Base-by-base conservation (phyloP, 2,888 invertebrate species). In the Augochlorella aurata region DNA sequence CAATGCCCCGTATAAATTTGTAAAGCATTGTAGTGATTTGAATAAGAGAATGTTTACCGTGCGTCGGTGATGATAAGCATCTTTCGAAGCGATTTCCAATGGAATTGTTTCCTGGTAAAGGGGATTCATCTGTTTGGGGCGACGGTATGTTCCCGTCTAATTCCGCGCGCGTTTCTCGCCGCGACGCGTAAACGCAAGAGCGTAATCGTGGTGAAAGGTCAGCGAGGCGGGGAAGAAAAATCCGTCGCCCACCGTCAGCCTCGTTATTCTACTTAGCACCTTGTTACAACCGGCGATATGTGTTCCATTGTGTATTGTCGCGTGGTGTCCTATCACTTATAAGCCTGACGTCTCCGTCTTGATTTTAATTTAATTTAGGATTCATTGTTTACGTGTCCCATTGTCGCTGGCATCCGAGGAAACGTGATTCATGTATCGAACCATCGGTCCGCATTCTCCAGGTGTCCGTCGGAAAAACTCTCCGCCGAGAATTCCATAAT, bases 151-250 rank as follows among this genome's bases (percentile, higher is more conserved):
- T 44, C 65, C 78, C 70, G 77, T 82, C 80, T 75, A 84, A 79
- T 86, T 74, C 85, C 79, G 54, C 63, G 74, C 69, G 52, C 74
- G 77, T 73, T 85, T 79, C 79, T 72, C 68, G 65, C 49, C 38
- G 74, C 78, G 71, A 78, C 80, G 88, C 77, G 82, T 83, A 83
- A 87, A 87, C 82, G 88, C 79, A 70, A 83, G 16, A 50, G 86
- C 88, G 88, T 87, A 87, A 89, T 88, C 89, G 79, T 83, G 88
- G 88, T 84, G 87, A 91, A 91, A 90, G 90, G 90, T 91, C 90
- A 90, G 84, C 85, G 52, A 72, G 82, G 78, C 76, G 83, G 79
- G 71, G 82, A 86, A 87, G 85, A 90, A 91, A 89, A 89, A 82
- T 86, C 72, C 54, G 77, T 89, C 91, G 91, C 91, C 90, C 91